Evolutionary conservation across 2,797 vertebrate species (phyloP), one percentile per base, ranked within the genome.

Genomic region (Myotis myotis): DNA sequence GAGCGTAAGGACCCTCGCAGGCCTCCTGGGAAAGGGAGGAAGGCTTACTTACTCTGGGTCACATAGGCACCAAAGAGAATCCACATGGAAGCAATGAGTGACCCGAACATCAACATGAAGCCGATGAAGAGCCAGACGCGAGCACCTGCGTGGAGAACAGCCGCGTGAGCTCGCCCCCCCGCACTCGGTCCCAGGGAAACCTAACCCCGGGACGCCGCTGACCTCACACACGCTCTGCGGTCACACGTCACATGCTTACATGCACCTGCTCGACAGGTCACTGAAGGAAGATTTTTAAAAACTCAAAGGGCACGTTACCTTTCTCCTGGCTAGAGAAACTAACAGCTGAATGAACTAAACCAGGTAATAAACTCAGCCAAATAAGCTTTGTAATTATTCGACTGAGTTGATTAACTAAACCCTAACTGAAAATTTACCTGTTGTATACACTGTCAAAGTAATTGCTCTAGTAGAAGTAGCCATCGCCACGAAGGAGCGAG

Each of bases 31-130:
- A 93, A 88, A 81, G 86, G 33, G 17, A 89, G 78, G 33, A 88
- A 41, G 9, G 13, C 22, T 70, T 4, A 98, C 99, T 98, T 96
- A 99, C 99, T 98, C n/a, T 98, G 98, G n/a, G 98, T 98, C 44
- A 99, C 99, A 33, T 99, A 99, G 0, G 98, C 99, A 76, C 98
- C 99, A 86, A 99, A 99, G 93, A 99, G 98, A 82, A 99, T 99
- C 99, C 99, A 99, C 98, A 99, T 99, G 91, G 99, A 99, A 94
- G 99, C 99, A 92, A 99, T 99, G 93, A 99, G 99, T 0, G 99
- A 99, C 41, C 98, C 98, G 44, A 99, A 99, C 99, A 99, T 99
- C 98, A 99, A 80, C 99, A 99, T 99, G 98, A 99, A 99, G 88
- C 99, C 99, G 0, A 99, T 96, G 96, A 99, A 99, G 76, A 99